These are phyloP conservation scores for Circaetus gallicus DNA, from an alignment of 2,113 vertebrate species.

Conservation along the genomic window DNA sequence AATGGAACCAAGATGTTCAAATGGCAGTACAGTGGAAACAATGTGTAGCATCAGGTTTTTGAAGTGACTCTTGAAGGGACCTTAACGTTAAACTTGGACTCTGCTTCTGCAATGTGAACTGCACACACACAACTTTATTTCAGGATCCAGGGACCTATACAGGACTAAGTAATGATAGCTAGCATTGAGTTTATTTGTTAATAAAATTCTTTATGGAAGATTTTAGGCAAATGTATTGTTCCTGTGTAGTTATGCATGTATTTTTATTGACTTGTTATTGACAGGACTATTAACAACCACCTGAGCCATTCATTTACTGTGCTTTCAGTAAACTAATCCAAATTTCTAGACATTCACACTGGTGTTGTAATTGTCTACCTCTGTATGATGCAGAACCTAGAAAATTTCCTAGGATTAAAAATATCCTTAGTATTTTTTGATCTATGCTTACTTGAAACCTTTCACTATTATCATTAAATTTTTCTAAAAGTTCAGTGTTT, in stretches of 20 bases:
- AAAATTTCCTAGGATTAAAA: background rate
- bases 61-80: background rate
- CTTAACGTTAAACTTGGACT: background rate
- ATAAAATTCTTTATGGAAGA: background rate
- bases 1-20: background rate
- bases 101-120: background rate
- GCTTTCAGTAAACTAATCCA: background rate
- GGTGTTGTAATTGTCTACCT: background rate
- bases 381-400: background rate
- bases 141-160: background rate
- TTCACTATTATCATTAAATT: fast-evolving
- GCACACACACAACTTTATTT: background rate
- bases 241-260: background rate
- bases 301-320: background rate
- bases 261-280: background rate
- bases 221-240: background rate
- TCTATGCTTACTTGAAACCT: background rate
- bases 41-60: background rate
- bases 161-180: background rate
- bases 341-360: background rate
- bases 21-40: background rate
- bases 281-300: fast-evolving
- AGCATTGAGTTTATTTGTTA: background rate
- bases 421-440: background rate
- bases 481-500: background rate